A percentile compares a stretch with the other conserved stretches of the same genome.
These are phyloP conservation scores for Schrankia costaestrigalis DNA, from an alignment of 2,888 invertebrate species.

Conservation along the genomic window DNA sequence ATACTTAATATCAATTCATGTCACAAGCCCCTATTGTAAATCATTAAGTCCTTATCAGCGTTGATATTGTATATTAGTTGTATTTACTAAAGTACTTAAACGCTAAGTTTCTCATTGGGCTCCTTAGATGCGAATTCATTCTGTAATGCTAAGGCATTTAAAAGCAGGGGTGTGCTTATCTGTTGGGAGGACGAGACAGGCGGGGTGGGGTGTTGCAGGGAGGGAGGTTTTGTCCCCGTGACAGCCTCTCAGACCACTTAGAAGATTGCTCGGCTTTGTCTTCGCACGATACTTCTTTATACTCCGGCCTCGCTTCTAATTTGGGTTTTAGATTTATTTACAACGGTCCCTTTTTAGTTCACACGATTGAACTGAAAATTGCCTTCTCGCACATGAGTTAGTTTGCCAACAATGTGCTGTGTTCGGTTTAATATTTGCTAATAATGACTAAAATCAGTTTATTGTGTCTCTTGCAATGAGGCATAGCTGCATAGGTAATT, in stretches of 20 bases:
- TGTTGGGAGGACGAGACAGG: constrained; percentile 36
- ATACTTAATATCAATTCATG: too few species aligned
- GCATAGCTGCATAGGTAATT: constrained; percentile 43
- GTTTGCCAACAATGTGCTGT: too few species aligned
- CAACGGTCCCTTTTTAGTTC: constrained; percentile 34
- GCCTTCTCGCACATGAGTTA: constrained; percentile 14
- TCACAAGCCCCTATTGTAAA: too few species aligned
- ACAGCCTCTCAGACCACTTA: constrained; percentile 69
- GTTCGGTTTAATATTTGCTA: too few species aligned
- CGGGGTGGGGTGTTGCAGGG: constrained; percentile 35
- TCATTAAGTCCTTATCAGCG: too few species aligned
- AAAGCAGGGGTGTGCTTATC: constrained; percentile 65
- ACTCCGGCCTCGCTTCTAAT: constrained; percentile 52
- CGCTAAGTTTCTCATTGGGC: constrained; percentile 49
- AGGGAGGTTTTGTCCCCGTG: constrained; percentile 58
- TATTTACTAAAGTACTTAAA: constrained; percentile 48
- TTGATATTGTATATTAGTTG: constrained; percentile 49
- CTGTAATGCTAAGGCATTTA: constrained; percentile 58
- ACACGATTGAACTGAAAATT: constrained; percentile 31
- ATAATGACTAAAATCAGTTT: too few species aligned
- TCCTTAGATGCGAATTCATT: constrained; percentile 50
- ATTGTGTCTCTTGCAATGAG: constrained; percentile 21
- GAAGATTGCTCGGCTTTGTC: constrained; percentile 74
- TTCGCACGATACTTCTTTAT: constrained; percentile 63
- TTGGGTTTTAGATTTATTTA: constrained; percentile 54